Base-by-base conservation (phyloP, 2,113 vertebrate species). In the Malurus cyaneus region DNA sequence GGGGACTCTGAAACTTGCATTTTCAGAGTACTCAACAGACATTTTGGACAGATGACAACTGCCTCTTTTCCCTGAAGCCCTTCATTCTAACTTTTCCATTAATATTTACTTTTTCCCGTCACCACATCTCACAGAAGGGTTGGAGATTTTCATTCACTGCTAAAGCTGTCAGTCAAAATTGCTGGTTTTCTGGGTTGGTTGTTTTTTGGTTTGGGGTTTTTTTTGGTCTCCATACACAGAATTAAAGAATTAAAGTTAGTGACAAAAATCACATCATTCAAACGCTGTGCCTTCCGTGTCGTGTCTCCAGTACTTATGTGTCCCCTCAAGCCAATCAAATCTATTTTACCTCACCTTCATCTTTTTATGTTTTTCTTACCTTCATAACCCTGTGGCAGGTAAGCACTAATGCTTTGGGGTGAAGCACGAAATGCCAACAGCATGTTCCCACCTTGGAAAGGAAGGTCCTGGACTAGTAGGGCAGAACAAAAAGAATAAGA, bases 1-100 rank as follows among this genome's bases (percentile, higher is more conserved):
- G 89, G 84, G 89, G 93, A 91, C 95, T 96, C 53, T 92, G 87
- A 94, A 97, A 89, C 87, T 89, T 91, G 36, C 24, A 67, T 92
- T 97, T 94, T 86, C 89, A 69, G 84, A 87, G 53, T 82, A 86
- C 44, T 95, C 56, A 18, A 96, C 79, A 95, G 85, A 93, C 64
- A 70, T 92, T 88, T 95, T 94, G 95, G 95, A 89, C 41, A 82
- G 47, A 77, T 83, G 87, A 96, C 92, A 93, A 80, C 31, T 2
- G 6, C 74, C 60, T 93, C 85, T 91, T 93, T 96, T 87, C 89
- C 89, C 92, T 91, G 34, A 91, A 73, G 87, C 62, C 74, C 47
- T 91, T 89, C 80, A 87, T 95, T 97, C 74, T 85, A 70, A 65
- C 36, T 94, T 94, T 94, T 89, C 84, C 70, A 19, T 96, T 95